A percentile compares a stretch with the other conserved stretches of the same genome.
Evolutionary conservation across 2,888 invertebrate genomes (phyloP).

Genomic region (Osedax fenrisi): DNA sequence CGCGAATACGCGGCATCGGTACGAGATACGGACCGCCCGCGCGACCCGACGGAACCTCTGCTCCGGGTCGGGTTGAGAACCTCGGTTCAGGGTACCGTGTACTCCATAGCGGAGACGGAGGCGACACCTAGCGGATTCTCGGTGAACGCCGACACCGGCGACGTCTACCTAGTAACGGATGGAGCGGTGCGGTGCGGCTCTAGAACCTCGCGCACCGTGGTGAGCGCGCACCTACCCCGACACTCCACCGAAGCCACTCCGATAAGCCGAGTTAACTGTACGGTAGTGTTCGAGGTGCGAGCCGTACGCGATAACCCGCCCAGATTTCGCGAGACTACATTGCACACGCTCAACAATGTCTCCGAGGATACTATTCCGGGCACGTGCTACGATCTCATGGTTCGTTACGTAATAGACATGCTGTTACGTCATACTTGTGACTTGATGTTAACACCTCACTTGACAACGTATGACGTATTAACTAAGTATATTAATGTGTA

Average conservation of each 20-base stretch:
- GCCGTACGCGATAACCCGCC: neutral
- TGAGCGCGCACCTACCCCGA: neutral
- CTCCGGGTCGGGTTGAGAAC: neutral
- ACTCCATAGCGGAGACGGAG: neutral
- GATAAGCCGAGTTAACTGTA: neutral
- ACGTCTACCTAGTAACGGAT: neutral
- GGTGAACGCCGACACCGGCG: neutral
- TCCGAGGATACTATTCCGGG: neutral
- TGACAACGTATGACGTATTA: too few relatives aligned
- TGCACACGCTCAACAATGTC: neutral
- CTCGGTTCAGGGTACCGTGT: neutral
- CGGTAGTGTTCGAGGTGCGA: neutral
- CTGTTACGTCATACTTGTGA: too few relatives aligned
- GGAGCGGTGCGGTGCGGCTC: neutral
- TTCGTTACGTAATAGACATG: too few relatives aligned
- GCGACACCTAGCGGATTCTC: neutral
- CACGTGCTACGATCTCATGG: neutral
- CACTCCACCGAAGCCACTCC: too few relatives aligned
- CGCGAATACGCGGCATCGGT: neutral
- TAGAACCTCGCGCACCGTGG: neutral
- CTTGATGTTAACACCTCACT: too few relatives aligned
- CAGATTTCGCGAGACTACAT: neutral
- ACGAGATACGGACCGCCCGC: neutral
- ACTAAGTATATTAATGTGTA: too few relatives aligned
- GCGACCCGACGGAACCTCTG: too few relatives aligned